Base-by-base conservation (phyloP, 2,797 vertebrate species). In the Halcyon badia region DNA sequence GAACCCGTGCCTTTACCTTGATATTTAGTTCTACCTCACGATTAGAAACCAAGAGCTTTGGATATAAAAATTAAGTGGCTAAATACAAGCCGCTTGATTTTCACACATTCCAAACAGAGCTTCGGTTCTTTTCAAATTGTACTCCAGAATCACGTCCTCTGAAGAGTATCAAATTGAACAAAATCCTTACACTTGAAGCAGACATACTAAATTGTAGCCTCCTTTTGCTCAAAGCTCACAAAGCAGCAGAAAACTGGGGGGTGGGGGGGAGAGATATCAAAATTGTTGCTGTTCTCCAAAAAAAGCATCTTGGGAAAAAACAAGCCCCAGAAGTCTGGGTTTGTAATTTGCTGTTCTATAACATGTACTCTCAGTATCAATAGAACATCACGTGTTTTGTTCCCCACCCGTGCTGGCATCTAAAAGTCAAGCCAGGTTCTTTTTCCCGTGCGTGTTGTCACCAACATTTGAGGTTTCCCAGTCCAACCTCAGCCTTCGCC, bases 231-330 rank as follows among this genome's bases (percentile, higher is more conserved):
- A 57, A 72, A 85, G 22, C 2, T 41, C 30, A 17, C 14, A 87
- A 49, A 49, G 14, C 35, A 48, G 19, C 16, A n/a, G 6, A 68
- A 58, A 10, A 39, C 4, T 4, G 6, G 20, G 14, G 6, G 7
- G 3, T 2, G 1, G 41, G 41, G 5, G 2, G 4, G 17, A 6
- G 4, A 42, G 9, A 30, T 5, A 39, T 0, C 2, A 68, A 69
- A 62, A 57, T 46, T 41, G n/a, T 44, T 86, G 13, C 11, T 75
- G 16, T 35, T 51, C 11, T 72, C 28, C 4, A 46, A 48, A 83
- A 52, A 54, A 22, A 25, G 4, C 14, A 4, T 8, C 33, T 5
- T 37, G 33, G 26, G 56, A 60, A 60, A 90, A 89, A 65, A 44
- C 1, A 71, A 1, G 2, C 2, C 44, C 17, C 4, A 49, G n/a